Evolutionary conservation across 2,113 vertebrate genomes (phyloP).

Genomic region (Apeltes quadracus): DNA sequence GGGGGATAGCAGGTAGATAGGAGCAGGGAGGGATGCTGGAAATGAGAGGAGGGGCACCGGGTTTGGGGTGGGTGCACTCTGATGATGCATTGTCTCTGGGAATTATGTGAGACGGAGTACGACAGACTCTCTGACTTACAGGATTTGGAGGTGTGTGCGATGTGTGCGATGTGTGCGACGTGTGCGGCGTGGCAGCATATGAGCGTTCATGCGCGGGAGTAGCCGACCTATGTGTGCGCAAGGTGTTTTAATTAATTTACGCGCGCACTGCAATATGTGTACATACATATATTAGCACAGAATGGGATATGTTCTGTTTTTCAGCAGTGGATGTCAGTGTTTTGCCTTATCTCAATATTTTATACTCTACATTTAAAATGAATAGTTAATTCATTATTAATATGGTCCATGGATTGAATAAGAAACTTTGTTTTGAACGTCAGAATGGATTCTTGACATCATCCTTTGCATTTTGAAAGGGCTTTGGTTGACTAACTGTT

Average conservation of each 20-base stretch:
- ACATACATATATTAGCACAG: too few relatives aligned
- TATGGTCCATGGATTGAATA: neutral
- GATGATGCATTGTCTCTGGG: conserved; percentile 69
- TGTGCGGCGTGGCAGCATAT: neutral
- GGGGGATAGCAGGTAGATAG: conserved; percentile 72
- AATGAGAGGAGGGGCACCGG: conserved; percentile 34
- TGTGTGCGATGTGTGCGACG: neutral
- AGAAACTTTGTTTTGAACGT: neutral
- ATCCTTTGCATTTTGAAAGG: neutral
- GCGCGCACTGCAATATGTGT: neutral
- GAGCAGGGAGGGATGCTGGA: conserved; percentile 42
- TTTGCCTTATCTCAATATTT: neutral
- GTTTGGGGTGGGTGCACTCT: conserved; percentile 42
- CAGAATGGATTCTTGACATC: neutral
- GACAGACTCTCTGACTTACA: conserved; percentile 57
- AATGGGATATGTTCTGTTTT: neutral
- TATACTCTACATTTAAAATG: neutral
- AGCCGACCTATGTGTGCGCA: neutral
- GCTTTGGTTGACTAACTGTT: neutral
- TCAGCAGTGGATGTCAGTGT: neutral
- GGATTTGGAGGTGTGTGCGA: conserved; percentile 28
- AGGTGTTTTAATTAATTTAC: conserved; percentile 9
- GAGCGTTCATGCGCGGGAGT: conserved; percentile 14
- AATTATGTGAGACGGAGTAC: conserved; percentile 69
- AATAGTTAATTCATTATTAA: neutral